phyloP scores from a whole-genome alignment of 2,797 vertebrate genomes.

The Threskiornis aethiopicus region DNA sequence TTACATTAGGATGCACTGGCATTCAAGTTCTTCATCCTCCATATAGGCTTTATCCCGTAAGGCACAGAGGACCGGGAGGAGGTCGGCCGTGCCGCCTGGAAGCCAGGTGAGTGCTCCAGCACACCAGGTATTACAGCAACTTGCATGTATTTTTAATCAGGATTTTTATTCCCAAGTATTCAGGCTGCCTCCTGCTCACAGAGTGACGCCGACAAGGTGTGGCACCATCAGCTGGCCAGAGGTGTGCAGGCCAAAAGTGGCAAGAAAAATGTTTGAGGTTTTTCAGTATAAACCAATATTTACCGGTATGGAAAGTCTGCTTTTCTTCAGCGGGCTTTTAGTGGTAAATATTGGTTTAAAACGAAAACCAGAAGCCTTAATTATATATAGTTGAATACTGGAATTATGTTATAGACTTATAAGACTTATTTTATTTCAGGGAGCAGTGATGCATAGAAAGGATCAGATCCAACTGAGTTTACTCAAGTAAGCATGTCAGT shows the following conservation, averaged over 20 bases:
- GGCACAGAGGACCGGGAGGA: neutral
- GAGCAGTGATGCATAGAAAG: neutral
- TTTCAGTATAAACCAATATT: constrained; percentile 66
- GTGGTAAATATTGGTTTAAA: constrained; percentile 64
- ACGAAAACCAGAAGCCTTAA: constrained; percentile 60
- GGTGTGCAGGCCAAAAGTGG: constrained; percentile 29
- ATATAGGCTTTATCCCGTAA: neutral
- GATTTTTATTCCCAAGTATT: neutral
- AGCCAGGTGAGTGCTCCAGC: neutral
- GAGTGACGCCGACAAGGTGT: neutral
- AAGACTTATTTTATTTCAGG: constrained; percentile 11
- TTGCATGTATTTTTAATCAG: neutral
- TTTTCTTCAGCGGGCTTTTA: constrained; percentile 57
- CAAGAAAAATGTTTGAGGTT: constrained; percentile 37
- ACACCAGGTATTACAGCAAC: neutral
- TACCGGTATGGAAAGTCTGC: constrained; percentile 54
- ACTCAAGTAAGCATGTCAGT: neutral
- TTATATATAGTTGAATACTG: constrained; percentile 61
- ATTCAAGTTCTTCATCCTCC: neutral
- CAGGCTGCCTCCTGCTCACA: neutral
- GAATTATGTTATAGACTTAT: constrained; percentile 42
- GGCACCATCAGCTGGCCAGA: constrained; percentile 25
- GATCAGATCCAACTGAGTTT: neutral
- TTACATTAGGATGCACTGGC: neutral
- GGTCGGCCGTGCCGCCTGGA: neutral